These are phyloP conservation scores for Euwallacea fornicatus DNA, from an alignment of 1,140 invertebrate species.

Conservation along the genomic window DNA sequence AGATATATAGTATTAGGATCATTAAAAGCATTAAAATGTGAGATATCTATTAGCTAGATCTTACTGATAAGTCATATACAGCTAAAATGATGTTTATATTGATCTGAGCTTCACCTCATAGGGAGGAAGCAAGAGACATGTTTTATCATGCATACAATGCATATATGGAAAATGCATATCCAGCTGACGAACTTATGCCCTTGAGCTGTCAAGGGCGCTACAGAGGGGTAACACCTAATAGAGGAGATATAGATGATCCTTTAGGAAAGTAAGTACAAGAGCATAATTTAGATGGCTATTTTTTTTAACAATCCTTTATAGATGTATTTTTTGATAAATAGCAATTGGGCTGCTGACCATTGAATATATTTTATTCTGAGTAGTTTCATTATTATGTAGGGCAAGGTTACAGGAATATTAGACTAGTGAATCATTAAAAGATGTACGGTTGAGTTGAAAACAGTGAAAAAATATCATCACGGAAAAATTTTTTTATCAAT, in stretches of 20 bases:
- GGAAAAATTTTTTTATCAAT: neutral
- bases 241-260: constrained; percentile 95
- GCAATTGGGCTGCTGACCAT: neutral
- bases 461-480: neutral
- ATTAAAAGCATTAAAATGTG: no score
- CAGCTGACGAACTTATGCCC: constrained; percentile 98
- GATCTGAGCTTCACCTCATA: constrained; percentile 47
- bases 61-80: no score
- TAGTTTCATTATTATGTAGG: neutral
- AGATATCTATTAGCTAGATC: no score
- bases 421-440: neutral
- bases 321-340: constrained; percentile 31
- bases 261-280: constrained; percentile 85
- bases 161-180: constrained; percentile 97
- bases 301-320: no score
- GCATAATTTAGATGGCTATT: no score
- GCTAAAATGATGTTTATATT: neutral
- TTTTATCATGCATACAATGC: constrained; percentile 97
- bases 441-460: neutral
- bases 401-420: neutral
- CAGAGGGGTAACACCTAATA: constrained; percentile 78
- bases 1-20: no score
- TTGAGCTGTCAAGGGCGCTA: constrained; percentile 91
- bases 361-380: neutral
- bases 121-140: constrained; percentile 88